Evolutionary conservation across 1,140 invertebrate species (phyloP).

Genomic region (Hydropsyche tenuis): DNA sequence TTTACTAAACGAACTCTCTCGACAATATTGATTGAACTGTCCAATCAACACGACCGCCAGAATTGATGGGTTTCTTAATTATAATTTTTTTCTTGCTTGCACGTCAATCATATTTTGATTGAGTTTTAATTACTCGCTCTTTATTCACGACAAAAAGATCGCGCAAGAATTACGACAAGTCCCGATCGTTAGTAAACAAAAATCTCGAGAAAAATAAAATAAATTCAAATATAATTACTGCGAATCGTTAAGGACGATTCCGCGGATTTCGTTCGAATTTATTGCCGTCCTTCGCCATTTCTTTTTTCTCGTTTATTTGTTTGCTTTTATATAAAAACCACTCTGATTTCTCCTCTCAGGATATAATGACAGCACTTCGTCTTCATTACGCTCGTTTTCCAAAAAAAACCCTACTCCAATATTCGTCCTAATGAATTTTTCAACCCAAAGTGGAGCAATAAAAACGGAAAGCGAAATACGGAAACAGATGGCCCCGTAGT

Average conservation of each 20-base stretch:
- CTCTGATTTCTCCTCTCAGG: not conserved
- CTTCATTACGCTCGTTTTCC: conserved; percentile 14
- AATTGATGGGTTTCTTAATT: conserved; percentile 16
- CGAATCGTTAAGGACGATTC: not conserved
- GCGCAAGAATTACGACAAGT: no score
- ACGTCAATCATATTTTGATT: conserved; percentile 14
- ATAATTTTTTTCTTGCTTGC: conserved; percentile 5
- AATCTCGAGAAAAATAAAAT: no score
- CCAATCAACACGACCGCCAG: conserved; percentile 6
- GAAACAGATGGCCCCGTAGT: conserved; percentile 1
- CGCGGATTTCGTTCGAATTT: not conserved
- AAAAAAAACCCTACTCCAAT: conserved; percentile 14
- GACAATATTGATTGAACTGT: conserved; percentile 13
- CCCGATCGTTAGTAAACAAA: no score
- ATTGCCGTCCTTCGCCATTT: not conserved
- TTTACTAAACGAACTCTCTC: not conserved
- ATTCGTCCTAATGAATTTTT: conserved; percentile 19
- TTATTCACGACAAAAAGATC: not conserved
- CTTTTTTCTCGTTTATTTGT: conserved; percentile 5
- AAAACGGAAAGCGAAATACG: conserved; percentile 8
- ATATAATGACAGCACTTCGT: conserved; percentile 12
- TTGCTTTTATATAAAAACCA: not conserved
- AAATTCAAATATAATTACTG: conserved; percentile 11
- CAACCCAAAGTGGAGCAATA: conserved; percentile 17
- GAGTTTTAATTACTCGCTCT: conserved; percentile 10